Evolutionary conservation across 2,113 vertebrate species (phyloP).

Genomic region (Chamaea fasciata): DNA sequence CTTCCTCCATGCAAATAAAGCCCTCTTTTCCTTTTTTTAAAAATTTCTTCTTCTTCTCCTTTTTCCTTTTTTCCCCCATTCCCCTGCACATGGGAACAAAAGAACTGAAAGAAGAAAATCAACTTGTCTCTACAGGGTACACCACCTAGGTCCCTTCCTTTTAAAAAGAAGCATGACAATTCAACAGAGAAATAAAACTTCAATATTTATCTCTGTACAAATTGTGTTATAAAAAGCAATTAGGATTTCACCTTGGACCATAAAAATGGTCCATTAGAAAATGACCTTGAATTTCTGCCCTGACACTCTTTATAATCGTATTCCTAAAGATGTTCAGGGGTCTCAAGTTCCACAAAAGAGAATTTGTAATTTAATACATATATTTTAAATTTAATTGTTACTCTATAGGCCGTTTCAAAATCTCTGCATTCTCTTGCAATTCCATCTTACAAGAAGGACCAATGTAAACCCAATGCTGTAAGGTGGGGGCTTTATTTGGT

Average conservation of each 20-base stretch:
- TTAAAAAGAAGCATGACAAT: background rate
- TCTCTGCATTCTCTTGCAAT: background rate
- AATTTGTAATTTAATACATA: background rate
- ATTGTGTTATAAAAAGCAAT: background rate
- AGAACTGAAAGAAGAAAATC: background rate
- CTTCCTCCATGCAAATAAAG: constrained; percentile 2
- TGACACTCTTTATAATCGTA: background rate
- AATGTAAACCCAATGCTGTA: background rate
- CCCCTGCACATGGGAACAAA: background rate
- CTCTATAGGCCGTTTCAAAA: background rate
- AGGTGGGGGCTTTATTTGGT: background rate
- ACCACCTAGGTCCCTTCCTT: background rate
- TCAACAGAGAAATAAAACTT: background rate
- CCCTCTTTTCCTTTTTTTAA: too few species aligned
- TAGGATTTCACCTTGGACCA: background rate
- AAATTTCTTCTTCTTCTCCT: background rate
- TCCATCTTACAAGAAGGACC: background rate
- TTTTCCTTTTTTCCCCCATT: background rate
- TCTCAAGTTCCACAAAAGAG: background rate
- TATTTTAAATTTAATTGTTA: background rate
- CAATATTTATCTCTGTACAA: background rate
- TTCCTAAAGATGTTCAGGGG: background rate
- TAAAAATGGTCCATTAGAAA: background rate
- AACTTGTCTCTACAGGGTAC: background rate
- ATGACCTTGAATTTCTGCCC: background rate